Evolutionary conservation across 2,888 invertebrate genomes (phyloP).

Genomic region (Theretra japonica): DNA sequence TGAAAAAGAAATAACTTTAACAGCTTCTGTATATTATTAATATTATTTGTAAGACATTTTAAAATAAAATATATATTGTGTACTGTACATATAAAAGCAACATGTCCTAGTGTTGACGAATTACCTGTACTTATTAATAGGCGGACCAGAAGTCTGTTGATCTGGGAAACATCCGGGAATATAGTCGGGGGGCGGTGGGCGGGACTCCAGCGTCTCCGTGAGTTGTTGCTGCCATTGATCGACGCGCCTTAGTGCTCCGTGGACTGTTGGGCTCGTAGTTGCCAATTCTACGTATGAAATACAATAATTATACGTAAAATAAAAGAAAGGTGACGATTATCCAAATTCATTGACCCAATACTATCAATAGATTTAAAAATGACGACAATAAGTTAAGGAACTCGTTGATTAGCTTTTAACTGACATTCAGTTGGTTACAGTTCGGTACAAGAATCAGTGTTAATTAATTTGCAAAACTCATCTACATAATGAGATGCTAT

Average conservation of each 20-base stretch:
- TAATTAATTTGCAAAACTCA: no score
- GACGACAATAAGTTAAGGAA: no score
- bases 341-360: no score
- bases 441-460: no score
- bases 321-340: neutral
- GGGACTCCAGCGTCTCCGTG: conserved; percentile 89
- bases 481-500: no score
- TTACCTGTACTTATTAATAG: conserved; percentile 95
- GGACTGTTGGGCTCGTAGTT: conserved; percentile 96
- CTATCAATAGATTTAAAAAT: no score
- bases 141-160: conserved; percentile 89
- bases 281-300: conserved; percentile 89
- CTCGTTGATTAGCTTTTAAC: no score
- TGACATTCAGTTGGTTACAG: no score
- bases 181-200: conserved; percentile 93
- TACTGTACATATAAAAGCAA: neutral
- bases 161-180: conserved; percentile 96
- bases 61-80: no score
- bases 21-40: neutral
- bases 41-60: no score
- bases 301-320: neutral
- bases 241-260: conserved; percentile 93
- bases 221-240: conserved; percentile 95
- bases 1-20: conserved; percentile 67
- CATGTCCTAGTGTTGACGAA: neutral